These are phyloP conservation scores for Marronus borbonicus DNA, from an alignment of 2,888 invertebrate genomes.

Conservation along the genomic window DNA sequence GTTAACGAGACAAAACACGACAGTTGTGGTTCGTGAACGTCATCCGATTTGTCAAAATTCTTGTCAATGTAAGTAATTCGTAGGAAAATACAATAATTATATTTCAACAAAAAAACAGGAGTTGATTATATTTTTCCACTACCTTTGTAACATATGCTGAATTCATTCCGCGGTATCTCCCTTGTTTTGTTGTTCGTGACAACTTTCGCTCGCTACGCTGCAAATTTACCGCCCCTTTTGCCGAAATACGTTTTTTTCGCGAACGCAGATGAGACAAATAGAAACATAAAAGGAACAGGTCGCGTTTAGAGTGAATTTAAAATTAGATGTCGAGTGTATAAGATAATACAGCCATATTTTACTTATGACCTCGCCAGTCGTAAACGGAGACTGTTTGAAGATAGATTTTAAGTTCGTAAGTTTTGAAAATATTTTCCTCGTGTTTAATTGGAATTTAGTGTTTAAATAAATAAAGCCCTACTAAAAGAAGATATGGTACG, in stretches of 20 bases:
- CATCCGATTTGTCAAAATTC: slow-evolving; percentile 11
- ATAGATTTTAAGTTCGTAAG: too few relatives aligned
- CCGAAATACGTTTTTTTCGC: not conserved
- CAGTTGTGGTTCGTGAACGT: slow-evolving; percentile 15
- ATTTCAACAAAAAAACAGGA: too few relatives aligned
- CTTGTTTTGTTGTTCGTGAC: not conserved
- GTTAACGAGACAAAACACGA: not conserved
- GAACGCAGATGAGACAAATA: not conserved
- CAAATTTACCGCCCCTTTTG: not conserved
- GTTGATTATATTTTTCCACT: too few relatives aligned
- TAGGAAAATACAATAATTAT: not conserved
- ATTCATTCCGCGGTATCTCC: too few relatives aligned
- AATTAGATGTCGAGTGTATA: not conserved
- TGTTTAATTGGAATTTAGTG: too few relatives aligned
- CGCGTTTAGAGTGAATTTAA: not conserved
- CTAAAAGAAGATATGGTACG: too few relatives aligned
- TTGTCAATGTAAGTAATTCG: slow-evolving; percentile 7
- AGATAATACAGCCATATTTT: too few relatives aligned
- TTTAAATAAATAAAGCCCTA: too few relatives aligned
- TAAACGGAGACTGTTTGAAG: too few relatives aligned
- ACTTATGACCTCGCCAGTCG: too few relatives aligned
- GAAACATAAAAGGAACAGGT: not conserved
- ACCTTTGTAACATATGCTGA: too few relatives aligned
- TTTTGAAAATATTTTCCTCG: too few relatives aligned
- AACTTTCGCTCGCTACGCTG: not conserved